Base-by-base conservation (phyloP, 2,113 vertebrate species). In the Ascaphus truei region DNA sequence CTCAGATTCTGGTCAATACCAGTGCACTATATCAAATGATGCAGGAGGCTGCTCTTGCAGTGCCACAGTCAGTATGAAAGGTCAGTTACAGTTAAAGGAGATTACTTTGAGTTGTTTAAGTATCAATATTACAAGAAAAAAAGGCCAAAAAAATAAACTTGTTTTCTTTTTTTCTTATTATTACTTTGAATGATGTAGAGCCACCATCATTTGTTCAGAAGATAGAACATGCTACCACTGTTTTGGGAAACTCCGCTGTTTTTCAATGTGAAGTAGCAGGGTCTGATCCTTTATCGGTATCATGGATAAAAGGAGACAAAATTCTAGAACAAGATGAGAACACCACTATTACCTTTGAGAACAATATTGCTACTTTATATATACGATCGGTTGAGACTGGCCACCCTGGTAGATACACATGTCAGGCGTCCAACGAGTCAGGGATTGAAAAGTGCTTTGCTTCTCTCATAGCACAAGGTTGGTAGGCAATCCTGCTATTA, bases 251-350 rank as follows among this genome's bases (percentile, higher is more conserved):
- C 63, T 77, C 83, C 4, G 92, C 92, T 22, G 76, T 85, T 50
- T 96, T 99, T 76, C 92, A 93, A 75, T 92, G 94, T 3, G 13
- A 82, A 0, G 71, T 98, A 71, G 78, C 71, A 37, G 97, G 97
- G 0, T 94, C 96, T 59, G 85, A 91, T 7, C 93, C 92, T 10
- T 81, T 99, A 61, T 91, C 89, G 56, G 83, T 98, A 12, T 92
- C 90, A 57, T 99, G 97, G 97, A 91, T 97, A 67, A 98, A 96
- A 85, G 95, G 96, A 75, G 94, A 98, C 69, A 90, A 88, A 79
- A 94, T 96, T 81, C 84, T 99, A 66, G 82, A 93, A 66, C 91
- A 98, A 1, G 94, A 95, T 76, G 83, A 91, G 62, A 92, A 92
- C 22, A 85, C 92, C 72, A 86, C 80, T 62, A 91, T 92, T 72